A percentile compares a stretch with the other conserved stretches of the same genome.
phyloP scores from a whole-genome alignment of 2,113 vertebrate genomes.

The Brachirus orientalis region DNA sequence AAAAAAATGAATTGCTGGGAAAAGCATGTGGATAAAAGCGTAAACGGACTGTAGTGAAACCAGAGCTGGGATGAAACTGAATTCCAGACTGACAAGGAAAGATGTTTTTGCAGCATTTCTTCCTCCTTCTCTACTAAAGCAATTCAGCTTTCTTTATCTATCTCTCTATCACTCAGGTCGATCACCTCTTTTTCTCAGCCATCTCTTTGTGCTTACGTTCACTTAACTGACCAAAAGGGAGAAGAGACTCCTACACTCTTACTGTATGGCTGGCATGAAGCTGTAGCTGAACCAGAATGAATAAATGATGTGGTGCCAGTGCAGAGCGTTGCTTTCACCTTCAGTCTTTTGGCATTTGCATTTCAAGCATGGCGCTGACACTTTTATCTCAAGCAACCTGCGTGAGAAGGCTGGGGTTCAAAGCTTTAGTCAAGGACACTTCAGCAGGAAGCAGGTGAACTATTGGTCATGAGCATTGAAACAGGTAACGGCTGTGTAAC shows the following conservation, averaged over 20 bases:
- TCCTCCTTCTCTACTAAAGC: not conserved
- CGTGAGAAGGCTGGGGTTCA: slow-evolving; percentile 14
- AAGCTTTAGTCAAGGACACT: slow-evolving; percentile 24
- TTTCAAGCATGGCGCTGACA: slow-evolving; percentile 37
- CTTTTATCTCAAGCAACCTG: slow-evolving; percentile 15
- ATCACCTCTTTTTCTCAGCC: too few relatives aligned
- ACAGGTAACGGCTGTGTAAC: not conserved
- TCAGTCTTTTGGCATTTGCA: slow-evolving; percentile 27
- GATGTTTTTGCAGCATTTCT: slow-evolving; percentile 18
- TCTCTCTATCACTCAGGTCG: slow-evolving; percentile 2
- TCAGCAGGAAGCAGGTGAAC: not conserved
- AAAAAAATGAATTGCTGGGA: slow-evolving; percentile 20
- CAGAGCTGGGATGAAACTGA: slow-evolving; percentile 1
- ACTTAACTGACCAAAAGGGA: not conserved
- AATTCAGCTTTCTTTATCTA: too few relatives aligned
- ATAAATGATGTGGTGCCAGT: slow-evolving; percentile 25
- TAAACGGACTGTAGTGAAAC: slow-evolving; percentile 11
- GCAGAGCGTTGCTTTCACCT: slow-evolving; percentile 19
- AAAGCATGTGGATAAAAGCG: slow-evolving; percentile 8
- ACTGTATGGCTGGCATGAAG: slow-evolving; percentile 1
- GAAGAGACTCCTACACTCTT: slow-evolving; percentile 15
- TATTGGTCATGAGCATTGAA: not conserved
- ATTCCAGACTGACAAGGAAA: not conserved
- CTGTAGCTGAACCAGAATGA: slow-evolving; percentile 20
- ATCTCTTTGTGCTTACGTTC: not conserved